phyloP scores from a whole-genome alignment of 64 coral and sea anemone species.

The Porites lutea region DNA sequence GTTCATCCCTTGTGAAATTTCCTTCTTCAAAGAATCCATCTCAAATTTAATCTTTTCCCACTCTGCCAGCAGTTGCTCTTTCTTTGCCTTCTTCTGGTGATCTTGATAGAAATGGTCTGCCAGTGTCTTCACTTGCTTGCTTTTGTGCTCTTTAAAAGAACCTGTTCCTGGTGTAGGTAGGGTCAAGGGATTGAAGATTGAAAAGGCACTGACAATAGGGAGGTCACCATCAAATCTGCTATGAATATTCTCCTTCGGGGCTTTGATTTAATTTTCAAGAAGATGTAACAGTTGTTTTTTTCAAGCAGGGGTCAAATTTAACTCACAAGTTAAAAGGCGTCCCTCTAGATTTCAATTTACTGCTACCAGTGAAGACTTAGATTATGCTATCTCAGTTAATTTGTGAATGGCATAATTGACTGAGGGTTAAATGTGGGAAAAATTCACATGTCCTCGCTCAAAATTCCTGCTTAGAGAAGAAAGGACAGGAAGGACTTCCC shows the following conservation, averaged over 20 bases:
- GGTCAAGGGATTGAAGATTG: slow-evolving; percentile 52
- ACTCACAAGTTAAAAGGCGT: neutral
- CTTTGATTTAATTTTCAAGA: slow-evolving; percentile 24
- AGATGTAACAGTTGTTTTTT: slow-evolving; percentile 13
- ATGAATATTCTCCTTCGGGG: slow-evolving; percentile 50
- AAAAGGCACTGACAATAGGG: slow-evolving; percentile 45
- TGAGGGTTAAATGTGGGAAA: slow-evolving; percentile 3
- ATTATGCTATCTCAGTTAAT: neutral
- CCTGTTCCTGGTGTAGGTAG: slow-evolving; percentile 33
- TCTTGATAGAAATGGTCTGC: slow-evolving; percentile 29
- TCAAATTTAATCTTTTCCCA: slow-evolving; percentile 49
- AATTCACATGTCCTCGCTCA: slow-evolving; percentile 1
- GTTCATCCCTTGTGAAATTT: slow-evolving; percentile 54
- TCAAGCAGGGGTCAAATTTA: neutral
- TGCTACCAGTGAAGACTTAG: neutral
- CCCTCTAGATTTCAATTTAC: neutral
- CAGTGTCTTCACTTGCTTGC: slow-evolving; percentile 35
- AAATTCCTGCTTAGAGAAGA: slow-evolving; percentile 15
- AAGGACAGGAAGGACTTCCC: neutral
- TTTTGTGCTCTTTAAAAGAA: slow-evolving; percentile 51
- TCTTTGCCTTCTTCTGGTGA: neutral
- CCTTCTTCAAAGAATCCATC: slow-evolving; percentile 27
- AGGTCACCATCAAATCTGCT: slow-evolving; percentile 22
- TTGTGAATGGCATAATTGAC: neutral
- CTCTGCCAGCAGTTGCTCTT: slow-evolving; percentile 49